Conservation (phyloP, 2,113 vertebrate genomes). For the Platysteira castanea region DNA sequence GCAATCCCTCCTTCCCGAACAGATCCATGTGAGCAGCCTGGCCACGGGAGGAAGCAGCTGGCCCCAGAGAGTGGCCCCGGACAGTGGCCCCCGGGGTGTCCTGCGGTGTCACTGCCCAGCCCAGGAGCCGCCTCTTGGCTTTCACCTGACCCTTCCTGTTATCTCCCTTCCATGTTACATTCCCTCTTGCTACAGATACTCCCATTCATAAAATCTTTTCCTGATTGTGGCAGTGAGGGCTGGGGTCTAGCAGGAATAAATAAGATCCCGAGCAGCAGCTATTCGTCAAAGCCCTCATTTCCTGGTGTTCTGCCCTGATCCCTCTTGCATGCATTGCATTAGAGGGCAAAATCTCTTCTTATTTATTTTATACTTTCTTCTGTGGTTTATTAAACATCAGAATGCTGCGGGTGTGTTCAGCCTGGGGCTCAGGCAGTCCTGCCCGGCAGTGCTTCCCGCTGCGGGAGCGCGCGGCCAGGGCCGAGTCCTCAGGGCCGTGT, state of each 20-base stretch:
- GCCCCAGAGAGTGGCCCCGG: neutral
- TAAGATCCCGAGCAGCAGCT: conserved; percentile 23
- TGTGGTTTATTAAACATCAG: conserved; percentile 65
- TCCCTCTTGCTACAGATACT: conserved; percentile 39
- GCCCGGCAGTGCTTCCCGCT: conserved; percentile 11
- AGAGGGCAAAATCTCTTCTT: conserved; percentile 51
- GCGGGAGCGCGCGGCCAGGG: neutral
- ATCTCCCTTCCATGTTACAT: conserved; percentile 37
- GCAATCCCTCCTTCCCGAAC: fast-evolving
- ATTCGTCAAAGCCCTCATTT: conserved; percentile 60
- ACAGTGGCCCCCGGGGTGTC: neutral
- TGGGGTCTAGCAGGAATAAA: conserved; percentile 67
- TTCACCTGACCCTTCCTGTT: conserved; percentile 52
- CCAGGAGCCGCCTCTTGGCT: conserved; percentile 22
- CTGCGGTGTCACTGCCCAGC: neutral
- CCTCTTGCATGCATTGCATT: conserved; percentile 57
- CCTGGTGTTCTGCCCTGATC: conserved; percentile 65
- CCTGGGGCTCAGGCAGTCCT: neutral
- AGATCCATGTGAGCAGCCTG: fast-evolving
- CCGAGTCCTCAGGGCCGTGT: neutral
- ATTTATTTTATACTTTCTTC: conserved; percentile 33
- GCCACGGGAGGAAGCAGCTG: neutral
- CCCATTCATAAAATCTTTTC: conserved; percentile 62
- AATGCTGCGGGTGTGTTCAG: conserved; percentile 49
- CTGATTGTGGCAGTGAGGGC: conserved; percentile 45